Base-by-base conservation (phyloP, 1,140 invertebrate species). In the Zaprionus africanus region DNA sequence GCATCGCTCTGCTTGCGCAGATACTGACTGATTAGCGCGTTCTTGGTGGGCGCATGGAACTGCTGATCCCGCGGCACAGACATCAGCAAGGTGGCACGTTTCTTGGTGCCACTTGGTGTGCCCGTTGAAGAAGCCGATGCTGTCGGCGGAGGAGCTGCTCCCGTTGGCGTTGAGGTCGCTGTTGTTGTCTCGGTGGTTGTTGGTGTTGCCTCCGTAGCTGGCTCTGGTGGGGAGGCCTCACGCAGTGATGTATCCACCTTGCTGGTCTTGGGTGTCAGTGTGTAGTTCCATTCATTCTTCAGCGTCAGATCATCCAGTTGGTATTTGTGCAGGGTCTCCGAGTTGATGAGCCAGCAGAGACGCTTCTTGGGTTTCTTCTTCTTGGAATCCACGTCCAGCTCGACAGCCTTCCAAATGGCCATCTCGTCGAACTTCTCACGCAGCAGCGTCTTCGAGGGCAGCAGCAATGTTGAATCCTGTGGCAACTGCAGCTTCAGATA, bases 281-380 rank as follows among this genome's bases (percentile, higher is more conserved):
- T 92, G 56, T 95, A 95, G 4, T 70, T 81, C 95, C 94, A 95
- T 9, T 91, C 83, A 80, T 96, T 96, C 2, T 94, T 93, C 24
- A 95, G 62, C 2, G 91, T 79, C 0, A 96, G 74, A 11, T 95
- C 93, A 22, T 88, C 80, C 1, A 96, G 82, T 0, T 93, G 93
- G 91, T 95, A 96, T 77, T 95, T 93, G 17, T 95, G 92, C 4
- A 94, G 87, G 6, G 95, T 76, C 4, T 95, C 94, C 12, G 94
- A 93, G 4, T 94, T 76, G 4, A 97, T 95, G 68, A 94, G 94
- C 96, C 96, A 97, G 76, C 95, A 96, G 4, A 90, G 77, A 54
- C 94, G 94, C 31, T 94, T 93, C 72, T 94, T 92, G 91, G 94
- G 93, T 3, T 91, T 92, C 70, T 95, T 95, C 4, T 93, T 92